These are phyloP conservation scores for Halcyon malimbica DNA, from an alignment of 2,113 vertebrate species.

Conservation along the genomic window DNA sequence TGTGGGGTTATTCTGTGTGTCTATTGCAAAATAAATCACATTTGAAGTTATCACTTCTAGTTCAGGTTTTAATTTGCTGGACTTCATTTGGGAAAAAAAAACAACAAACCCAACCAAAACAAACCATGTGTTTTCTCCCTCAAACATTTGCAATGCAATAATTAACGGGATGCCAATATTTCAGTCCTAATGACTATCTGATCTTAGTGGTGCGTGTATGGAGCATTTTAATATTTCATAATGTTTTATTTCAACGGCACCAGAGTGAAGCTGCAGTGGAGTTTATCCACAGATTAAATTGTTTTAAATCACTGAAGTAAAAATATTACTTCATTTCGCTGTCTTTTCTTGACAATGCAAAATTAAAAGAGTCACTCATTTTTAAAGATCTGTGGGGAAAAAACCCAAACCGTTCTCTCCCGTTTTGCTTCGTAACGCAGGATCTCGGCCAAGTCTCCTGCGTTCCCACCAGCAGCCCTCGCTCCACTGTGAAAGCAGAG, in stretches of 20 bases:
- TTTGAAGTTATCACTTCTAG: conserved; percentile 48
- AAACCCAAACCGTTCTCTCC: not conserved
- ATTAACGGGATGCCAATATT: conserved; percentile 56
- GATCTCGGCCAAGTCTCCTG: fast-evolving
- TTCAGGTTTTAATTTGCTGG: conserved; percentile 64
- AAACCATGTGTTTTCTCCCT: not conserved
- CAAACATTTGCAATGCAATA: conserved; percentile 42
- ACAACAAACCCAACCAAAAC: not conserved
- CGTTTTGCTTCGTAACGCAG: not conserved
- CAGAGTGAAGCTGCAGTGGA: not conserved
- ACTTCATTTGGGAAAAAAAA: conserved; percentile 42
- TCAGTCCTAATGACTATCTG: conserved; percentile 47
- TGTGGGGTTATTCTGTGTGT: conserved; percentile 26
- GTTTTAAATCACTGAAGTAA: conserved; percentile 68
- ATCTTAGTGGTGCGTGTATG: conserved; percentile 40
- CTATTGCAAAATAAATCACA: conserved; percentile 45
- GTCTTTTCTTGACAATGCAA: conserved; percentile 57
- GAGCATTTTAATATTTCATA: conserved; percentile 61
- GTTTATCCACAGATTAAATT: conserved; percentile 51
- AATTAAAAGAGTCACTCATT: conserved; percentile 72
- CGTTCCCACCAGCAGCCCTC: not conserved
- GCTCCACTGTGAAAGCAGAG: fast-evolving
- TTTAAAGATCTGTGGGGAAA: conserved; percentile 61
- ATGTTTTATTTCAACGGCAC: conserved; percentile 44
- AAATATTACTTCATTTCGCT: conserved; percentile 67